A percentile compares a stretch with the other conserved stretches of the same genome.
These are phyloP conservation scores for Anas platyrhynchos DNA, from an alignment of 2,113 vertebrate species.

Conservation along the genomic window DNA sequence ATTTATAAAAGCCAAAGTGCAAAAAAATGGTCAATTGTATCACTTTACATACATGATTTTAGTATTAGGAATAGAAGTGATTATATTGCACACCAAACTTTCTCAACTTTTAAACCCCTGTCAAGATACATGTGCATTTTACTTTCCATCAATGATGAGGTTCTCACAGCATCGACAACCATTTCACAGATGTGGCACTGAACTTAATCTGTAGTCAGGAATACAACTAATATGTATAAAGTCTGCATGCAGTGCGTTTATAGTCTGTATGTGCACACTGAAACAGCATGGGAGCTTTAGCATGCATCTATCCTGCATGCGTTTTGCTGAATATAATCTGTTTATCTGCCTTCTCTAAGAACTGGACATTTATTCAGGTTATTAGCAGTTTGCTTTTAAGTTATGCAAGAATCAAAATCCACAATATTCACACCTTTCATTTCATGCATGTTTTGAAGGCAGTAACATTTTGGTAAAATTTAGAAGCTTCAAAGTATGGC, in stretches of 20 bases:
- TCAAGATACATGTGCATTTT: not conserved
- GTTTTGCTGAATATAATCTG: accelerated
- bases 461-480: not conserved
- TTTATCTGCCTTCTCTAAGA: not conserved
- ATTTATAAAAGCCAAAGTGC: conserved; percentile 59
- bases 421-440: not conserved
- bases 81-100: conserved; percentile 45
- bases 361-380: not conserved
- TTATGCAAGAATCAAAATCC: not conserved
- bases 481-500: not conserved
- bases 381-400: not conserved
- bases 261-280: not conserved
- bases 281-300: not conserved
- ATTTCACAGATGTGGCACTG: not conserved
- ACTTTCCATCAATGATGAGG: not conserved
- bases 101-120: not conserved
- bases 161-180: not conserved
- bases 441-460: not conserved
- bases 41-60: conserved; percentile 29
- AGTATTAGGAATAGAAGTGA: conserved; percentile 24
- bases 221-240: accelerated
- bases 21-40: conserved; percentile 33
- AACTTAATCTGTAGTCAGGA: not conserved
- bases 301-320: not conserved
- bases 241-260: not conserved